Evolutionary conservation across 2,888 invertebrate genomes (phyloP).

Genomic region (Thymelicus acteon): DNA sequence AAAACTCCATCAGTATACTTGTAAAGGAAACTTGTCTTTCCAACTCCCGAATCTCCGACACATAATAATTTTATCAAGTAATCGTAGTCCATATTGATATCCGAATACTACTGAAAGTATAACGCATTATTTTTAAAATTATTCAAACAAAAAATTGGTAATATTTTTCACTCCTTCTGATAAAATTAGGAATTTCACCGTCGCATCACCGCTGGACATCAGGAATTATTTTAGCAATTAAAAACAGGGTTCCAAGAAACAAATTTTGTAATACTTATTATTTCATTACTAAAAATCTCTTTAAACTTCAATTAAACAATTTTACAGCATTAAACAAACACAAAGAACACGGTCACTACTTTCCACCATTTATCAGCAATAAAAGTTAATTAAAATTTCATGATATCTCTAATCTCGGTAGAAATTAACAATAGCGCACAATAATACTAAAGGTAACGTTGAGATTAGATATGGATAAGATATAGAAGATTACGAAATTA

Average conservation of each 20-base stretch:
- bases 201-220: slow-evolving; percentile 28
- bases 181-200: slow-evolving; percentile 22
- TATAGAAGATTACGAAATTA: background rate
- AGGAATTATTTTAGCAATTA: background rate
- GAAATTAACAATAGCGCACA: too few species aligned
- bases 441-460: background rate
- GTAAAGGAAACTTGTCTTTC: slow-evolving; percentile 97
- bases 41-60: slow-evolving; percentile 98
- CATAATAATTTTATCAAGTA: slow-evolving; percentile 96
- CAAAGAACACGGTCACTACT: background rate
- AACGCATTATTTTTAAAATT: slow-evolving; percentile 5
- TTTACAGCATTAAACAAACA: slow-evolving; percentile 1
- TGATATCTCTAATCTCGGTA: too few species aligned
- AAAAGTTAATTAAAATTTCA: background rate
- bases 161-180: slow-evolving; percentile 12
- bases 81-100: slow-evolving; percentile 91
- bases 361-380: background rate
- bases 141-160: background rate
- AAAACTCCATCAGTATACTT: slow-evolving; percentile 98
- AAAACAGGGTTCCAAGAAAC: background rate
- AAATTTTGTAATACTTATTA: background rate
- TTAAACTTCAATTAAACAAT: background rate
- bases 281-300: background rate
- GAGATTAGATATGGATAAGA: background rate
- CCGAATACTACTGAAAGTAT: slow-evolving; percentile 35